Base-by-base conservation (phyloP, 1,140 invertebrate genomes). In the Planococcus citri region DNA sequence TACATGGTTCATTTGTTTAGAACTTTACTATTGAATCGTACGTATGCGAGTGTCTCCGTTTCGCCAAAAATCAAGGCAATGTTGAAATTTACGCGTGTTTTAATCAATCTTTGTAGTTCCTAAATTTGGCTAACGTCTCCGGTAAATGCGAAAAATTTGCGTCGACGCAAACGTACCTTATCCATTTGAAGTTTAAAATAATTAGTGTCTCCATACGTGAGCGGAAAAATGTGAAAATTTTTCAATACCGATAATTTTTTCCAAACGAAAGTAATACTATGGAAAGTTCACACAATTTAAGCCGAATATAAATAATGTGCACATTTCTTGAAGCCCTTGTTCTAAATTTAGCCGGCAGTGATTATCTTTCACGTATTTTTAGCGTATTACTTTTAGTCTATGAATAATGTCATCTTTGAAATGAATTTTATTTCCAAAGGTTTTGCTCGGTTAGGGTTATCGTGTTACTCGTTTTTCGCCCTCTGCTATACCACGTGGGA, bases 311-410 rank as follows among this genome's bases (percentile, higher is more conserved):
- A 60, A 20, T 25, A 24, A 64, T 64, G 60, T 64, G 60, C 25
- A 24, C 60, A 64, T 64, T 64, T 64, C 14, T 64, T 25, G 17
- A 27, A 64, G 22, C 25, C 60, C 60, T 64, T 64, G 60, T 64
- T 22, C 60, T 64, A 64, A 24, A 25, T 64, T 25, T 64, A 64
- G 60, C 6, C 20, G 60, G 60, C 22, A 64, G 60, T 64, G 60
- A 64, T 64, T 25, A 64, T 64, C 60, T 64, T 64, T 64, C 60
- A 64, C 60, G 60, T 64, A 64, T 64, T 64, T 64, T 64, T 64
- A 64, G 60, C 60, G 10, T 64, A 64, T 64, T 64, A 64, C 60
- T 64, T 64, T 64, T 64, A 64, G 10, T 25, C 25, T 22, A 27
- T 21, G 60, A 64, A 25, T 64, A 64, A 64, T 58, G 51, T 33